These are phyloP conservation scores for Phasia obesa DNA, from an alignment of 2,888 invertebrate genomes.

Conservation along the genomic window DNA sequence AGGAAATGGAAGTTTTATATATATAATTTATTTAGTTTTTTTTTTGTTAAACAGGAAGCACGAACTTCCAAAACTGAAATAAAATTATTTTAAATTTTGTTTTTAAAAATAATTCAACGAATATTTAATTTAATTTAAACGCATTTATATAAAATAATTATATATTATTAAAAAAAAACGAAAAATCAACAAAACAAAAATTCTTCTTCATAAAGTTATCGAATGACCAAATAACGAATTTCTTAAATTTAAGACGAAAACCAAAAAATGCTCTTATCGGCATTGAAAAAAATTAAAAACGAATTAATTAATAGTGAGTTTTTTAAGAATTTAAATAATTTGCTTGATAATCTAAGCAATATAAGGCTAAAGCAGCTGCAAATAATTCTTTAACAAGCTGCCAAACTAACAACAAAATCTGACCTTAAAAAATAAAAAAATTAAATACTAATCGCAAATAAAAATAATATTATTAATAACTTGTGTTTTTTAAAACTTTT, in stretches of 20 bases:
- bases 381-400: background rate
- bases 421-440: constrained; percentile 6
- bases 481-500: background rate
- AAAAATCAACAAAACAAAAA: no score
- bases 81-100: no score
- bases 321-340: constrained; percentile 8
- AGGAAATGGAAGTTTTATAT: no score
- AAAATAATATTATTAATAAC: constrained; percentile 29
- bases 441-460: background rate
- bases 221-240: background rate
- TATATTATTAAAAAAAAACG: no score
- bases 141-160: background rate
- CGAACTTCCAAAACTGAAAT: background rate
- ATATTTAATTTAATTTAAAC: background rate
- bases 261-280: constrained; percentile 41
- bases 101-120: background rate
- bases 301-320: constrained; percentile 77
- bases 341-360: constrained; percentile 18
- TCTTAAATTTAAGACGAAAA: background rate
- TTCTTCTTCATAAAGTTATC: background rate
- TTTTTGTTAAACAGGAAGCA: no score
- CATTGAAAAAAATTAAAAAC: constrained; percentile 75
- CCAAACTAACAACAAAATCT: background rate
- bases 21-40: no score
- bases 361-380: constrained; percentile 40